These are phyloP conservation scores for Rhinopomastus cyanomelas DNA, from an alignment of 2,113 vertebrate species.

Conservation along the genomic window DNA sequence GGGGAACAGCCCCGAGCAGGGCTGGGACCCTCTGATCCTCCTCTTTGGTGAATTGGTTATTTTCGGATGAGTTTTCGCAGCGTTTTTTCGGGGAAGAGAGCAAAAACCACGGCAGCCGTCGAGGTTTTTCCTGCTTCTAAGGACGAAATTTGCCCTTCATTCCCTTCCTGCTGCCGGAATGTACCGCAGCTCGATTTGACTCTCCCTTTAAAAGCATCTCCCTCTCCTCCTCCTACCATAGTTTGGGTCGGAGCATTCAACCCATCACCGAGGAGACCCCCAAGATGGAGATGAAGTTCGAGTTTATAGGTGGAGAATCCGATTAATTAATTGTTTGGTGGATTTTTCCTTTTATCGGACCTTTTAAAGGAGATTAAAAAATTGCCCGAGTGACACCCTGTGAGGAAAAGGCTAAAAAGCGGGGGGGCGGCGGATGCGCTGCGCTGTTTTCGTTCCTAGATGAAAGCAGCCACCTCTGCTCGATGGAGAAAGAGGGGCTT, in stretches of 20 bases:
- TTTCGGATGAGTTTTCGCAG: not conserved
- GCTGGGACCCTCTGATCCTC: not conserved
- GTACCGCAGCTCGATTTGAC: not conserved
- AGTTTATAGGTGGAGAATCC: not conserved
- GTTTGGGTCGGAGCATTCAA: not conserved
- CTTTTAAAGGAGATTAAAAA: not conserved
- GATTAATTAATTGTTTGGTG: not conserved
- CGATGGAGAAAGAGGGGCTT: not conserved
- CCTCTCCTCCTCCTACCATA: not conserved
- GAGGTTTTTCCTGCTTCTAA: not conserved
- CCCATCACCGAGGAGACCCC: not conserved
- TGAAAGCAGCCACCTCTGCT: not conserved
- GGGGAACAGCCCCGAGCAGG: not conserved
- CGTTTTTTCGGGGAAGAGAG: not conserved
- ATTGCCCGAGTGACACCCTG: not conserved
- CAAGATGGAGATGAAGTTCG: not conserved
- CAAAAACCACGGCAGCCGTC: fast-evolving
- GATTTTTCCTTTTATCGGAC: not conserved
- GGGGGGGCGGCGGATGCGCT: not conserved
- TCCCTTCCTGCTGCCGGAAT: not conserved
- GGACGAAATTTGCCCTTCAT: not conserved
- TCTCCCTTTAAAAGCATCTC: not conserved
- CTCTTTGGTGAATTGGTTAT: not conserved
- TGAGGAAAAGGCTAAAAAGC: not conserved
- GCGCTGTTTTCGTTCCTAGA: not conserved